phyloP scores from a whole-genome alignment of 2,888 invertebrate genomes.

The Sialis fuliginosa region DNA sequence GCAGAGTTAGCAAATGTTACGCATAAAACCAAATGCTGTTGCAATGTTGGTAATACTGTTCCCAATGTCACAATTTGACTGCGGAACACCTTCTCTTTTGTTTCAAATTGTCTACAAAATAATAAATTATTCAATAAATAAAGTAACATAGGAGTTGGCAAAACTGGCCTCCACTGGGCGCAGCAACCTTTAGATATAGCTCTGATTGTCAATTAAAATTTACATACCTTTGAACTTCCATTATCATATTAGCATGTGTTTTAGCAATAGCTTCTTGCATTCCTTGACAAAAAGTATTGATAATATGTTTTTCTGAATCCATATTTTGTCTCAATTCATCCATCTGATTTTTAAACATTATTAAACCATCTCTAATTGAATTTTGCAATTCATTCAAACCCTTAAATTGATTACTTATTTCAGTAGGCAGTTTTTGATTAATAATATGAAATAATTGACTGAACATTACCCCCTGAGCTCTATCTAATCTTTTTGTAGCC shows the following conservation, averaged over 20 bases:
- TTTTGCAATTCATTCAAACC: constrained; percentile 28
- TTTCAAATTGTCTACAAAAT: constrained; percentile 24
- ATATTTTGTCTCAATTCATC: constrained; percentile 47
- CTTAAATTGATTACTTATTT: constrained; percentile 15
- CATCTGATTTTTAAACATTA: constrained; percentile 43
- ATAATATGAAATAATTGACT: too few species aligned
- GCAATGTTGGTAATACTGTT: constrained; percentile 46
- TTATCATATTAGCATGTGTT: constrained; percentile 43
- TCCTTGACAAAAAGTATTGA: constrained; percentile 46
- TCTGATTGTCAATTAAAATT: constrained; percentile 24
- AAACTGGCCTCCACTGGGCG: too few species aligned
- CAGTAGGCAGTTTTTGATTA: too few species aligned
- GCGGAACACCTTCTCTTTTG: constrained; percentile 33
- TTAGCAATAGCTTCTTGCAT: constrained; percentile 46
- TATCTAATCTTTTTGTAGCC: constrained; percentile 49
- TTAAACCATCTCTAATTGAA: constrained; percentile 46
- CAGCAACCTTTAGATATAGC: too few species aligned
- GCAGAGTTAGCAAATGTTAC: constrained; percentile 53
- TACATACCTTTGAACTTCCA: constrained; percentile 46
- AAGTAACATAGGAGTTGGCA: too few species aligned
- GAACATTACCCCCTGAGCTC: constrained; percentile 26
- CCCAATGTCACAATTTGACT: constrained; percentile 34
- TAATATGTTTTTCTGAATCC: constrained; percentile 44
- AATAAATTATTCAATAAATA: not conserved
- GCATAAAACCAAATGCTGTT: constrained; percentile 49